Evolutionary conservation across 2,113 vertebrate genomes (phyloP), one percentile per base, ranked within the genome.

Genomic region (pig (Sus scrofa)): DNA sequence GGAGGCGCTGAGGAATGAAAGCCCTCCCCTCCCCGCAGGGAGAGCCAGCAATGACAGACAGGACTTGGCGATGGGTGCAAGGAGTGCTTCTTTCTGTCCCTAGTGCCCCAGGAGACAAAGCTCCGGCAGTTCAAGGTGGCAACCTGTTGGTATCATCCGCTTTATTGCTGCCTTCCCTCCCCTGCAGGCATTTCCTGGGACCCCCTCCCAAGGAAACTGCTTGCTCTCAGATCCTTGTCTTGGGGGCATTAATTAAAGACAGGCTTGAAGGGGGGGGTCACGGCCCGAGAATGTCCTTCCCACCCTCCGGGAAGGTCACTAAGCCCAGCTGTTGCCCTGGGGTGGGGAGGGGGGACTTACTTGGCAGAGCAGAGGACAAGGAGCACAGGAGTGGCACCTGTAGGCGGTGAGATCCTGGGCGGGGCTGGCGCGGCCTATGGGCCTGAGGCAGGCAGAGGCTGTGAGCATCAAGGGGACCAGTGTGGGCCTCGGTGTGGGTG

Each of bases 61-160:
- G 16, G 34, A n/a, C 19, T 6, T 60, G 82, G 65, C 24, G 14
- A 13, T 8, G 44, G 39, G 37, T 6, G 37, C 26, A 22, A 14
- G 30, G 62, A 32, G 0, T 2, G 37, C 37, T 54, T 52, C 24
- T 60, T 65, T 30, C 34, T 56, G 58, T 34, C 62, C 68, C 34
- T 56, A 18, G 24, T 24, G 60, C 50, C 52, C 79, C 34, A 7
- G n/a, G 56, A 37, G 24, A 11, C 18, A 50, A 7, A 39, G 11
- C 32, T 7, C 19, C 52, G 16, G 19, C 1, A 12, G 22, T 2
- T 37, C 56, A 0, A 16, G 2, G 37, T 0, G 16, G 60, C 4
- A 20, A 62, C 74, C 32, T 13, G 56, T 22, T 50, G 26, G 24
- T 27, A 9, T 18, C 37, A 2, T n/a, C 39, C 44, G 56, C 58